Evolutionary conservation across 2,888 invertebrate genomes (phyloP), one percentile per base, ranked within the genome.

Genomic region (Leptodirus hochenwartii): DNA sequence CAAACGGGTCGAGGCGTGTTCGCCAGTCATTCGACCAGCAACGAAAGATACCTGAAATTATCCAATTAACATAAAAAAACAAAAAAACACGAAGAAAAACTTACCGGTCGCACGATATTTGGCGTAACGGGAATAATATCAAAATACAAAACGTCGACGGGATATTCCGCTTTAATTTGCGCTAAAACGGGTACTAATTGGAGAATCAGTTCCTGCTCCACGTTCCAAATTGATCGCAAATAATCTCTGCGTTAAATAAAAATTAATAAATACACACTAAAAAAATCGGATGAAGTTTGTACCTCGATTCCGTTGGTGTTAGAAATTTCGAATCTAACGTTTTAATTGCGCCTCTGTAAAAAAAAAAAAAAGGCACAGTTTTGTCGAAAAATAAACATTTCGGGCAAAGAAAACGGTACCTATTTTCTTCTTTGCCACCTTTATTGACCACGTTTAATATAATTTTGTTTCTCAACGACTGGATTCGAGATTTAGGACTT

Each of bases 71-170:
- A 14, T 12, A 11, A 8, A 5, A 8, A 6, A 14, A 8, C 20
- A n/a, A 20, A 20, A n/a, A 20, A 20, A 8, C 20, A 8, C 8
- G n/a, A 8, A 20, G n/a, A 8, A 20, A 20, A 17, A 43, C 44
- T 41, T 62, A 47, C 62, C 67, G 96, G 96, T 41, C 98, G 63
- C 6, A 80, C 75, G 47, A 73, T 75, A 0, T 84, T 72, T 1
- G 98, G 93, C 12, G 85, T 64, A 0, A 98, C 91, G 3, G 82
- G 72, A 12, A 98, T 49, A 0, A 74, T 58, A 39, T 84, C 75
- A 51, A 85, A 67, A 48, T 91, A 98, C 50, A 96, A 81, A 31
- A 78, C 51, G 54, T 96, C 85, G 1, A 80, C 77, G 0, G 84
- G 72, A 41, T 68, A 55, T 32, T 62, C 56, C 0, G 47, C 40